Conservation (phyloP, 2,888 invertebrate genomes). For the Petrophora chlorosata region DNA sequence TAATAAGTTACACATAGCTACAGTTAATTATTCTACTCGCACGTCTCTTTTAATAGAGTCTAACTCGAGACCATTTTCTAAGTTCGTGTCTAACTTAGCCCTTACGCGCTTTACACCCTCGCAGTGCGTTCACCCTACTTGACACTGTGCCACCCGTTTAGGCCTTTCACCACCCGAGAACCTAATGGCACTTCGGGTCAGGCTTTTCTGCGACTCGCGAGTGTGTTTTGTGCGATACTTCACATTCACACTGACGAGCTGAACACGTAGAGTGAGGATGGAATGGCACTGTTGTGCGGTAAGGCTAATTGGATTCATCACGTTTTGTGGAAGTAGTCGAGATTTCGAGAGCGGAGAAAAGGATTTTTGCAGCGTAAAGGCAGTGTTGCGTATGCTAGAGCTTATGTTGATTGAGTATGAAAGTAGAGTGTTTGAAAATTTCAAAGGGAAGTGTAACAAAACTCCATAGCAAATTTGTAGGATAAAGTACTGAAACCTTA, state of each 20-base stretch:
- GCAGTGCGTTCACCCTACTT: conserved; percentile 36
- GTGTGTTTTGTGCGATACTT: conserved; percentile 8
- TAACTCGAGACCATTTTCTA: too few relatives aligned
- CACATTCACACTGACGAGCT: too few relatives aligned
- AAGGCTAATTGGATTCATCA: conserved; percentile 25
- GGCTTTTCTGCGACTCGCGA: conserved; percentile 10
- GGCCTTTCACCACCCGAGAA: conserved; percentile 16
- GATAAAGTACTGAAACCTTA: too few relatives aligned
- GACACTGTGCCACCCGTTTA: conserved; percentile 27
- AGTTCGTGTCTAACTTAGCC: too few relatives aligned
- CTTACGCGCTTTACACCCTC: conserved; percentile 19
- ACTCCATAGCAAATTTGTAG: too few relatives aligned
- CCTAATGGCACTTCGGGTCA: conserved; percentile 26
- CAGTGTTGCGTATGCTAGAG: too few relatives aligned
- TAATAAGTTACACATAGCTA: too few relatives aligned
- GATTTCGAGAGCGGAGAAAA: neutral
- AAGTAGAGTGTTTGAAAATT: too few relatives aligned
- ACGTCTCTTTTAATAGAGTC: too few relatives aligned
- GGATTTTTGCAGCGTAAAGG: neutral
- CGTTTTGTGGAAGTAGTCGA: conserved; percentile 18
- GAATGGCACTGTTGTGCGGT: conserved; percentile 16
- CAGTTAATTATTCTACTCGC: too few relatives aligned
- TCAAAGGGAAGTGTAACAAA: too few relatives aligned
- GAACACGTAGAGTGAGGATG: conserved; percentile 6
- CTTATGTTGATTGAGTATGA: neutral